Base-by-base conservation (phyloP, 2,888 invertebrate genomes). In the Troides oblongomaculatus region DNA sequence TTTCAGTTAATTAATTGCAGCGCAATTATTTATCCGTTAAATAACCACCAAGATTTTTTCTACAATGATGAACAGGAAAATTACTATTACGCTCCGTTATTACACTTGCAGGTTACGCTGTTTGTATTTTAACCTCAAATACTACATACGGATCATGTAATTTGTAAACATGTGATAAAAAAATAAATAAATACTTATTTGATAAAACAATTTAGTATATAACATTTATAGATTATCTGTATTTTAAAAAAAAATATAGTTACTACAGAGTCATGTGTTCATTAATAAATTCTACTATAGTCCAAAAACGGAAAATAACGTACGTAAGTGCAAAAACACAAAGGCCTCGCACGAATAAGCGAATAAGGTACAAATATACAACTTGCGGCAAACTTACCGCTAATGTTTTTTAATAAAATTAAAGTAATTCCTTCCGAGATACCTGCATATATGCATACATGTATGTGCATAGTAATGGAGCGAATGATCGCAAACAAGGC, bases 21-120 rank as follows among this genome's bases (percentile, higher is more conserved):
- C 36, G 50, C 63, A n/a, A 61, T 57, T 67, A 46, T 58, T 63
- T 21, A 66, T 62, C 23, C 59, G 12, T 58, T 59, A 46, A 62
- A 66, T 63, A 66, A 66, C 46, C 61, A 21, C 30, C 50, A 4
- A 53, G 57, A 50, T 65, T 61, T 68, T 70, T 70, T 70, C 43
- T 56, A 60, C 8, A 21, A 58, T 56, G 46, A 66, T 58, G 67
- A 68, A 65, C 73, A 73, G 73, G 73, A 72, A 71, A 68, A 67
- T 69, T 58, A 58, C 67, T 43, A 72, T 73, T 72, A 74, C 63
- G 53, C 25, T 18, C 36, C 56, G 64, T 69, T 64, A 70, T 71
- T 70, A 72, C 70, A 57, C 53, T 62, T 69, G 60, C 60, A 66
- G 39, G 53, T 70, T 66, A 70, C 62, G 58, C 60, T 50, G 66